phyloP scores from a whole-genome alignment of 2,797 vertebrate genomes.

The Darevskia mixta region DNA sequence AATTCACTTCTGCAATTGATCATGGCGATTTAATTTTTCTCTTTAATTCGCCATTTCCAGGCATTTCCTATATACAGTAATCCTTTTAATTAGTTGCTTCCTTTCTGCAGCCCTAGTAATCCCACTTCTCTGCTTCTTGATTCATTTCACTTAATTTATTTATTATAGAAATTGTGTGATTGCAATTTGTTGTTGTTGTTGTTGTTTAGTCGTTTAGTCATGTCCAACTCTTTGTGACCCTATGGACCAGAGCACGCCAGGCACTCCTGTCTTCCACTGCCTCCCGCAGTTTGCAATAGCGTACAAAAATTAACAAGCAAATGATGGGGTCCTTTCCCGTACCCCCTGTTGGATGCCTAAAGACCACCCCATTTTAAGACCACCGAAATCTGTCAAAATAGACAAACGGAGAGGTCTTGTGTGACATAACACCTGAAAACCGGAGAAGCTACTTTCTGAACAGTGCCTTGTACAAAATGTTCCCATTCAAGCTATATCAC shows the following conservation, averaged over 20 bases:
- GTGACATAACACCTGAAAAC: neutral
- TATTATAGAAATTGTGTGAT: neutral
- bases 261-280: no score
- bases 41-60: neutral
- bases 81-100: neutral
- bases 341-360: neutral
- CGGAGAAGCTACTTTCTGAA: neutral
- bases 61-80: neutral
- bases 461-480: constrained; percentile 15
- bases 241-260: no score
- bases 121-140: no score
- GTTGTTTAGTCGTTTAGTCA: no score
- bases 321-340: neutral
- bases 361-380: neutral
- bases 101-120: no score
- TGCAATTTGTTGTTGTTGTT: no score
- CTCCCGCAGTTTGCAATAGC: neutral
- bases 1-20: neutral
- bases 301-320: no score
- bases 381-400: constrained; percentile 3
- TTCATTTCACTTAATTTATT: neutral
- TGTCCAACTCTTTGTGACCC: no score
- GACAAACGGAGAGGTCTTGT: neutral
- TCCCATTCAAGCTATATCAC: neutral
- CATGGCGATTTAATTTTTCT: neutral